These are phyloP conservation scores for Drosophila triauraria DNA, from an alignment of 1,140 invertebrate genomes.

Conservation along the genomic window DNA sequence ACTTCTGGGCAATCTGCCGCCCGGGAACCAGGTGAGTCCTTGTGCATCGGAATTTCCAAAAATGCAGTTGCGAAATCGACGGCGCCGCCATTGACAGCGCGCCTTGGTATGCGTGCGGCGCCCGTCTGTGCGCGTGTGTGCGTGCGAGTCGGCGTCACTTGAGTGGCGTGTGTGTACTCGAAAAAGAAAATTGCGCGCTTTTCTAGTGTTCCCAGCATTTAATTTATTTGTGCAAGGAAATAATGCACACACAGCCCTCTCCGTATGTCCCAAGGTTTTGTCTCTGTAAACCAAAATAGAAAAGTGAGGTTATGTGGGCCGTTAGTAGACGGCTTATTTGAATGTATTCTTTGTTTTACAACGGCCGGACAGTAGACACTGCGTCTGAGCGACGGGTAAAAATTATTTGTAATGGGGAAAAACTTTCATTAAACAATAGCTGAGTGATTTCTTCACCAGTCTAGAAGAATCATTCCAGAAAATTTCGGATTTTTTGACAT, in stretches of 20 bases:
- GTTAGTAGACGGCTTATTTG: conserved; percentile 8
- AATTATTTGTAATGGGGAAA: neutral
- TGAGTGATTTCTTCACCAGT: too few species aligned
- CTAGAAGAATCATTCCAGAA: too few species aligned
- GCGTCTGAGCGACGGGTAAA: neutral
- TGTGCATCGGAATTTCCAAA: conserved; percentile 40
- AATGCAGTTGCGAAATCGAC: conserved; percentile 69
- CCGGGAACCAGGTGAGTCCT: conserved; percentile 54
- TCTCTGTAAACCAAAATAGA: conserved; percentile 24
- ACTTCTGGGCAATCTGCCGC: conserved; percentile 47
- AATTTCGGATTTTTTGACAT: too few species aligned
- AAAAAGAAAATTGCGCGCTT: conserved; percentile 41
- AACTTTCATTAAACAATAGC: neutral
- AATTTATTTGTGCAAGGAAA: neutral
- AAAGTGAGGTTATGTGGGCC: conserved; percentile 30
- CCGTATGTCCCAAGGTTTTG: neutral
- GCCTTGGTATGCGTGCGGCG: conserved; percentile 25
- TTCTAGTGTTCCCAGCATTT: conserved; percentile 14
- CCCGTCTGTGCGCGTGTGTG: conserved; percentile 13
- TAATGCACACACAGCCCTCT: neutral
- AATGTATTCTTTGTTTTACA: conserved; percentile 8
- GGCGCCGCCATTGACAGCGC: conserved; percentile 51
- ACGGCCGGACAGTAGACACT: conserved; percentile 1
- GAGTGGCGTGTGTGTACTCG: conserved; percentile 12
- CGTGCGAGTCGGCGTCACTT: conserved; percentile 47